A percentile compares a stretch with the other conserved stretches of the same genome.
Evolutionary conservation across 2,797 vertebrate genomes (phyloP).

Genomic region (Margarornis squamiger): DNA sequence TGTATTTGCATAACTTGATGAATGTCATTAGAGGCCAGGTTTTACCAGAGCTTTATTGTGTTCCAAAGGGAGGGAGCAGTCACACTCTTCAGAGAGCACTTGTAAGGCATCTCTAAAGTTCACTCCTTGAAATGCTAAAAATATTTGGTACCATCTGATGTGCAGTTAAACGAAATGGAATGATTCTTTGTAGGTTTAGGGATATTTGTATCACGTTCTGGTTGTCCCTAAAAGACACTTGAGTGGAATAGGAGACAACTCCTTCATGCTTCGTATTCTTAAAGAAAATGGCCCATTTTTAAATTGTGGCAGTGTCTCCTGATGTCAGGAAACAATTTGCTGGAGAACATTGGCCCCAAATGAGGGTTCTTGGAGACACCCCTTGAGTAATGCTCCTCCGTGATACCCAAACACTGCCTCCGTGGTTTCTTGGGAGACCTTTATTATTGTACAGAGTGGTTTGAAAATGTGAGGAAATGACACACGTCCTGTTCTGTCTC

Average conservation of each 20-base stretch:
- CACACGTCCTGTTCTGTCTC: neutral
- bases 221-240: neutral
- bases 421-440: neutral
- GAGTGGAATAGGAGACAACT: neutral
- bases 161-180: neutral
- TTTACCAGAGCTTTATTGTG: neutral
- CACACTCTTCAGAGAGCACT: neutral
- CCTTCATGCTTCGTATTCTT: neutral
- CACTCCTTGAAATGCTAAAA: neutral
- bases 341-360: neutral
- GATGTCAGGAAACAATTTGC: neutral
- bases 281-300: neutral
- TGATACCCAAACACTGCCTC: neutral
- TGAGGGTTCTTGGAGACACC: neutral
- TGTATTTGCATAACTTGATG: neutral
- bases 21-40: neutral
- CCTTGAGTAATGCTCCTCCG: neutral
- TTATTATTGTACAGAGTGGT: neutral
- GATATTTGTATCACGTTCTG: neutral
- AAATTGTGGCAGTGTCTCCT: neutral
- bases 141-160: neutral
- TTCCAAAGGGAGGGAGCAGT: neutral
- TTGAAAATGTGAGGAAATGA: neutral
- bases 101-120: neutral
- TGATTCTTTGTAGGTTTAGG: neutral